Evolutionary conservation across 2,113 vertebrate genomes (phyloP).

Genomic region (Marmota flaviventris): DNA sequence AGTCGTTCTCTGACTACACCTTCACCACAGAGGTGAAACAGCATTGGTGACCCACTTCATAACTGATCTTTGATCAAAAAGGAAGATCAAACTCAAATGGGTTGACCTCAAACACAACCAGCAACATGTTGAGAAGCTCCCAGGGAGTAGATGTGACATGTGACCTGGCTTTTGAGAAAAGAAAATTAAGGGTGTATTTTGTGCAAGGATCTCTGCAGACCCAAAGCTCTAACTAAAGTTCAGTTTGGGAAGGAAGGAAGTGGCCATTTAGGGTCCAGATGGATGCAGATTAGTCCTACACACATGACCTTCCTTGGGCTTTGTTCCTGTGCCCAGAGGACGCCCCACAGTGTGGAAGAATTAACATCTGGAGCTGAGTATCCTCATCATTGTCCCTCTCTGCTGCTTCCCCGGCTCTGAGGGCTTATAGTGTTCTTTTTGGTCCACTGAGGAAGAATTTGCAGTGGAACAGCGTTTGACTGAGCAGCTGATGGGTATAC

Average conservation of each 20-base stretch:
- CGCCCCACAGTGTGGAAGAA: not conserved
- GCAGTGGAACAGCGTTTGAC: not conserved
- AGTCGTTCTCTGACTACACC: not conserved
- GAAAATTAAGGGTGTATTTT: conserved; percentile 39
- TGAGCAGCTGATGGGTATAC: not conserved
- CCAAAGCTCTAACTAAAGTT: not conserved
- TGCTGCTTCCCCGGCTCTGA: not conserved
- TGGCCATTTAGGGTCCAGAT: conserved; percentile 23
- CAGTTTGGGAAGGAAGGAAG: not conserved
- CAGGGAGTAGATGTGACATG: not conserved
- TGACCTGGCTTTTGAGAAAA: not conserved
- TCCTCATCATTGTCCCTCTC: not conserved
- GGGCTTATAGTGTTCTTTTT: not conserved
- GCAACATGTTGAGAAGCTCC: not conserved
- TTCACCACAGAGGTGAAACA: not conserved
- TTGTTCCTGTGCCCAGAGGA: not conserved
- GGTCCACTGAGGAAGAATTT: not conserved
- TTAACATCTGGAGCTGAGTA: not conserved
- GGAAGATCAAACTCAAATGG: not conserved
- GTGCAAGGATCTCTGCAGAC: not conserved
- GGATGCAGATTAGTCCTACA: not conserved
- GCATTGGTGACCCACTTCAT: not conserved
- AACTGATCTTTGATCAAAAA: not conserved
- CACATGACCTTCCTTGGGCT: not conserved
- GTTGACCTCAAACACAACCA: not conserved